Conservation (phyloP, 2,797 vertebrate genomes). For the Spinus olivaceus region DNA sequence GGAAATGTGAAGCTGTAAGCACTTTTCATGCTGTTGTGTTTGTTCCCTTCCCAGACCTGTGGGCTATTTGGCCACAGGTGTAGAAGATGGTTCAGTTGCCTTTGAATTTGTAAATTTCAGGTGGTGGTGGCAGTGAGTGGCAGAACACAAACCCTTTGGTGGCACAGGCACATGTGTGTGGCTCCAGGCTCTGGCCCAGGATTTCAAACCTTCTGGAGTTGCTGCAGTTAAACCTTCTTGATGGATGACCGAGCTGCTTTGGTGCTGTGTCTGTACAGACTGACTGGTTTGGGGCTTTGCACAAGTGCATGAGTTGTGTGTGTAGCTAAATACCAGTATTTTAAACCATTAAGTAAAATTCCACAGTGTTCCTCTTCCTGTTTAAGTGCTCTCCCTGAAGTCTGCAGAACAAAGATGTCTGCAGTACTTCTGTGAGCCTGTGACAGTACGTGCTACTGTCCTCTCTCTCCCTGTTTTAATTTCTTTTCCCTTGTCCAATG, state of each 20-base stretch:
- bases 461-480: not conserved
- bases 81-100: not conserved
- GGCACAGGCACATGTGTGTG: accelerated
- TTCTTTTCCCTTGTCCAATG: not conserved
- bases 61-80: not conserved
- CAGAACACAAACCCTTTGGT: not conserved
- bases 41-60: not conserved
- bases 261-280: not conserved
- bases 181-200: not conserved
- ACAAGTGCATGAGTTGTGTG: not conserved
- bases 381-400: not conserved
- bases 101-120: not conserved
- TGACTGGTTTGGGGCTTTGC: not conserved
- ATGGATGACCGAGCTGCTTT: not conserved
- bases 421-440: not conserved
- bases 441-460: accelerated
- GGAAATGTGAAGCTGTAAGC: not conserved
- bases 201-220: not conserved
- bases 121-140: not conserved
- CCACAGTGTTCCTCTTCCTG: not conserved
- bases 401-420: not conserved
- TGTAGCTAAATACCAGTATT: not conserved
- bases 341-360: not conserved
- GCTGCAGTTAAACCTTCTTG: accelerated
- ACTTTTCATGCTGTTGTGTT: accelerated